A percentile compares a stretch with the other conserved stretches of the same genome.
Evolutionary conservation across 2,888 invertebrate species (phyloP).

Genomic region (Tholera decimalis): DNA sequence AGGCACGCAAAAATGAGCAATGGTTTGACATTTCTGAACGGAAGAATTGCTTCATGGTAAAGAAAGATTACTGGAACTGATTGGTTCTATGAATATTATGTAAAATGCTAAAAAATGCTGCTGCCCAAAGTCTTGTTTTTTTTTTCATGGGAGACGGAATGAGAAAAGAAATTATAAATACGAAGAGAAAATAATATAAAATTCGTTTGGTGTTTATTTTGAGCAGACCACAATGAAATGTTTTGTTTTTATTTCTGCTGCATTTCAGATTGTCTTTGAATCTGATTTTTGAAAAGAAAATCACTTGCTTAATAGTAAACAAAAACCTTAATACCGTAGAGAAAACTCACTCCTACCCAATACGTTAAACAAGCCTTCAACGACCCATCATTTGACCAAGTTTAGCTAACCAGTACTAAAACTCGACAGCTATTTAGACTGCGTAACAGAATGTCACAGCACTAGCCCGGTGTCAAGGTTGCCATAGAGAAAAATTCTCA

Average conservation of each 20-base stretch:
- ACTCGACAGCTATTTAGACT: conserved; percentile 33
- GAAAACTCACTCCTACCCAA: conserved; percentile 18
- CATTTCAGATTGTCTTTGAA: background rate
- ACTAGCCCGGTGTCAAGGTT: conserved; percentile 55
- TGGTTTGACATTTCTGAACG: conserved; percentile 43
- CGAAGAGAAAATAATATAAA: too few relatives aligned
- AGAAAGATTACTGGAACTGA: conserved; percentile 39
- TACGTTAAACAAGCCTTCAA: conserved; percentile 14
- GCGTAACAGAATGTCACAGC: conserved; percentile 19
- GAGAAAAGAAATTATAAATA: too few relatives aligned
- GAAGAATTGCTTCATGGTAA: conserved; percentile 43
- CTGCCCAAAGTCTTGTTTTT: conserved; percentile 1
- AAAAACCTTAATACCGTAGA: background rate
- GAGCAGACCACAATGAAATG: too few relatives aligned
- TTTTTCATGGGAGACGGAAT: background rate
- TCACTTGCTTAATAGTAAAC: background rate
- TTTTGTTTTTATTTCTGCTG: too few relatives aligned
- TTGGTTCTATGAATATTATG: conserved; percentile 20
- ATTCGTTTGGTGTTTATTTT: too few relatives aligned
- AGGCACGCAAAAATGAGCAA: conserved; percentile 30
- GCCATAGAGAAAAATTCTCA: conserved; percentile 26
- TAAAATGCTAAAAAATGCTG: conserved; percentile 14
- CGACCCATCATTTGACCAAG: conserved; percentile 36
- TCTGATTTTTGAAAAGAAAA: background rate
- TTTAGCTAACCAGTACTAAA: conserved; percentile 22